These are phyloP conservation scores for Nasonia oneida DNA, from an alignment of 2,888 invertebrate genomes.

Conservation along the genomic window DNA sequence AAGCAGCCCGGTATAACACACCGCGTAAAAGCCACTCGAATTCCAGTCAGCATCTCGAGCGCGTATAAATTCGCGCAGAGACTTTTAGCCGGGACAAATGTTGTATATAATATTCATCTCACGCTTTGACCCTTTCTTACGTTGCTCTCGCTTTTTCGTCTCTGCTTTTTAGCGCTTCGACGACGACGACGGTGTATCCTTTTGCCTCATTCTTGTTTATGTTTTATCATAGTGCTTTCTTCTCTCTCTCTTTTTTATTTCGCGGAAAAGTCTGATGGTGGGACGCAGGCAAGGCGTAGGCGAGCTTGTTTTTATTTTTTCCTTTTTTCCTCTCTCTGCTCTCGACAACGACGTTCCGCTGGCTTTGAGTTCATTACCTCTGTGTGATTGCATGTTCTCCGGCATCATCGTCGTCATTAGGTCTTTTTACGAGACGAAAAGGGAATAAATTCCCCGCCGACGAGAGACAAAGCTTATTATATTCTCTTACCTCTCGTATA, in stretches of 20 bases:
- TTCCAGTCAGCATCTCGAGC: constrained; percentile 10
- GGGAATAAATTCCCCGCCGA: background rate
- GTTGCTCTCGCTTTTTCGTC: background rate
- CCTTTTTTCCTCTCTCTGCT: background rate
- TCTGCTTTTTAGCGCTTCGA: background rate
- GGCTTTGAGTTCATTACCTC: constrained; percentile 2
- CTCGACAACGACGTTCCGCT: background rate
- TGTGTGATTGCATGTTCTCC: background rate
- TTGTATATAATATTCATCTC: constrained; percentile 51
- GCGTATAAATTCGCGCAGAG: background rate
- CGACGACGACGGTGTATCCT: background rate
- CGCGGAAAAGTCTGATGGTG: background rate
- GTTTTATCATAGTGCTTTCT: background rate
- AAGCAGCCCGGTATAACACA: constrained; percentile 6
- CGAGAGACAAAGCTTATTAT: background rate
- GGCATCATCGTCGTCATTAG: background rate
- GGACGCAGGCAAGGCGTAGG: background rate
- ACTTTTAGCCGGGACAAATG: constrained; percentile 8
- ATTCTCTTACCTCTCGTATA: too few species aligned
- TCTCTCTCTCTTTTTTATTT: background rate
- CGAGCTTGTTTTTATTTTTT: background rate
- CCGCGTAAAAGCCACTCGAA: constrained; percentile 31
- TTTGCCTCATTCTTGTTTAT: background rate
- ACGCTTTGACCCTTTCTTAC: constrained; percentile 50
- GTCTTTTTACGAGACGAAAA: background rate